A percentile compares a stretch with the other conserved stretches of the same genome.
These are phyloP conservation scores for Erebia palarica DNA, from an alignment of 2,888 invertebrate species.

Conservation along the genomic window DNA sequence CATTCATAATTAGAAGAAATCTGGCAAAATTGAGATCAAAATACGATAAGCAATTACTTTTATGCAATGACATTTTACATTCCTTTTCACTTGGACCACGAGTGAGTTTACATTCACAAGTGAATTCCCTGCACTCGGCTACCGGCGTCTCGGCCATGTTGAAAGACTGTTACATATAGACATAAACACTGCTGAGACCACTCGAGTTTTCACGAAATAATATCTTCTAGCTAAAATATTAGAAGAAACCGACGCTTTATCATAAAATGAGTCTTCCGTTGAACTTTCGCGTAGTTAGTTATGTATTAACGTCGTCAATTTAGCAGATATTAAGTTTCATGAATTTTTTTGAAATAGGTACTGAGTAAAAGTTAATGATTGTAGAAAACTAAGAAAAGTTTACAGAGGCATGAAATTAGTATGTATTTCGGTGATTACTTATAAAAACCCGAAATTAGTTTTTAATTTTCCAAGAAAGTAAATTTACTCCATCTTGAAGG, in stretches of 20 bases:
- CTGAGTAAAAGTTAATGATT: neutral
- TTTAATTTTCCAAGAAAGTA: neutral
- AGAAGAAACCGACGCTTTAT: slow-evolving; percentile 28
- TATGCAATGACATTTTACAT: neutral
- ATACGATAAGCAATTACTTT: neutral
- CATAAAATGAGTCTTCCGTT: slow-evolving; percentile 24
- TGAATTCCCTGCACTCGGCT: slow-evolving; percentile 46
- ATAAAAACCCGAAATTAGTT: too few relatives aligned
- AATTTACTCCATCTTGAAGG: neutral
- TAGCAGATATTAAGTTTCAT: slow-evolving; percentile 18
- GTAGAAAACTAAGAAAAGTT: neutral
- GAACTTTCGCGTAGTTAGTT: slow-evolving; percentile 7
- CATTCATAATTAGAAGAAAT: too few relatives aligned
- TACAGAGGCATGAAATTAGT: neutral
- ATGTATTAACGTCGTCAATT: neutral
- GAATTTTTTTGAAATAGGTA: neutral
- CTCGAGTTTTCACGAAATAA: slow-evolving; percentile 54
- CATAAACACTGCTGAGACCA: slow-evolving; percentile 52
- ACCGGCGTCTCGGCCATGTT: slow-evolving; percentile 51
- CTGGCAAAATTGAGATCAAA: too few relatives aligned
- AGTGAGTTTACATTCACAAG: slow-evolving; percentile 31
- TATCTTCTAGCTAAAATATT: slow-evolving; percentile 44
- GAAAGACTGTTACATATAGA: slow-evolving; percentile 39
- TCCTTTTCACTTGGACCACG: slow-evolving; percentile 43
- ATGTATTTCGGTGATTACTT: too few relatives aligned